phyloP scores from a whole-genome alignment of 2,888 invertebrate species.

The Ormyrus nitidulus region DNA sequence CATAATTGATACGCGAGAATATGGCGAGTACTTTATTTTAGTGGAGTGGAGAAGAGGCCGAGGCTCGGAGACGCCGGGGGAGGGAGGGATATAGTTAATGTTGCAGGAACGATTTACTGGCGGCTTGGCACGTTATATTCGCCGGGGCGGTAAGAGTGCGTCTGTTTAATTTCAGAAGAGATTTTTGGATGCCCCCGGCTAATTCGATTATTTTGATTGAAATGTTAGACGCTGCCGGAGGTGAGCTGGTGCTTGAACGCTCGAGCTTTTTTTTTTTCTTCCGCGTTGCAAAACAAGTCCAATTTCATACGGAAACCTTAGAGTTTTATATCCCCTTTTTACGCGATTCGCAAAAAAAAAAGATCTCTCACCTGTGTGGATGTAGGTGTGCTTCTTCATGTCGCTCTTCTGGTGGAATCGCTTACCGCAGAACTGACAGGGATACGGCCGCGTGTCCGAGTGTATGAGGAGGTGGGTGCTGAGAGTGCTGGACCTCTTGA shows the following conservation, averaged over 20 bases:
- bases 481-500: conserved; percentile 96
- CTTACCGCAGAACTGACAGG: conserved; percentile 98
- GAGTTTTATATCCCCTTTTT: background rate
- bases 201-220: no score
- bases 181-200: background rate
- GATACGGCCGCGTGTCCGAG: conserved; percentile 97
- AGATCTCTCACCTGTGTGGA: conserved; percentile 86
- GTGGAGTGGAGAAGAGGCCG: background rate
- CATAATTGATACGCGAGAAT: conserved; percentile 57
- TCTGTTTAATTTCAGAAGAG: conserved; percentile 16
- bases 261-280: no score
- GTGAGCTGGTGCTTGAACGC: no score
- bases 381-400: conserved; percentile 99
- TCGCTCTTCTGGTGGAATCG: conserved; percentile 99
- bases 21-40: conserved; percentile 29
- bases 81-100: conserved; percentile 10
- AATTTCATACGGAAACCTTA: background rate
- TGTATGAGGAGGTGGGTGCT: conserved; percentile 98
- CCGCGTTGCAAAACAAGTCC: no score
- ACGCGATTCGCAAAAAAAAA: background rate
- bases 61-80: background rate
- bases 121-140: conserved; percentile 39
- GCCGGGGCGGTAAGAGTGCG: background rate
- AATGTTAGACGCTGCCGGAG: no score
- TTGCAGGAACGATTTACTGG: conserved; percentile 47